These are phyloP conservation scores for Trematocara variabile DNA, from an alignment of 2,113 vertebrate genomes.

Conservation along the genomic window DNA sequence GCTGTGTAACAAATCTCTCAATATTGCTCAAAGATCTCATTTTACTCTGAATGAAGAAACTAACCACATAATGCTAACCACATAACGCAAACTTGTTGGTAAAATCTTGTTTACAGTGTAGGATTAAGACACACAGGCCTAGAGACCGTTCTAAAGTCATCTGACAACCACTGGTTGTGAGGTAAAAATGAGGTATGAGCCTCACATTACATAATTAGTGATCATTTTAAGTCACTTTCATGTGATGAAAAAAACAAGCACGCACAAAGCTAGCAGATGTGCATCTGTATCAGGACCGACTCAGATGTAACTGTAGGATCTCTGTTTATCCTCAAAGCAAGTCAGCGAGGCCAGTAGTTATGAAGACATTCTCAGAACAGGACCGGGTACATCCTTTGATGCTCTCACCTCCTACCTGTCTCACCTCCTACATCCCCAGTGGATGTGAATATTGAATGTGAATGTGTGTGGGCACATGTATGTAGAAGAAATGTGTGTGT, in stretches of 20 bases:
- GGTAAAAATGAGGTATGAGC: background rate
- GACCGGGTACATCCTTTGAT: constrained; percentile 25
- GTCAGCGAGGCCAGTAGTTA: background rate
- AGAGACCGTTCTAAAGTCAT: background rate
- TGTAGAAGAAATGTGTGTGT: background rate
- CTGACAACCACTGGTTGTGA: background rate
- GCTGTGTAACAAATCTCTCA: background rate
- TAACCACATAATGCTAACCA: too few species aligned
- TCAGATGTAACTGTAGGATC: background rate
- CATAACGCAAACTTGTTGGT: background rate
- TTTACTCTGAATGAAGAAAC: background rate
- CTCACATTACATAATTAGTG: background rate
- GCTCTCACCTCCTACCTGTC: background rate
- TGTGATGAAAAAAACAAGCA: background rate
- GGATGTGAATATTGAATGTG: background rate
- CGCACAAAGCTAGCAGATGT: background rate
- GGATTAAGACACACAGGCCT: background rate
- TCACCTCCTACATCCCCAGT: constrained; percentile 7
- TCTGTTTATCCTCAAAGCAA: background rate
- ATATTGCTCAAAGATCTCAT: background rate
- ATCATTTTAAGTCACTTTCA: background rate
- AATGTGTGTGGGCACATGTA: background rate
- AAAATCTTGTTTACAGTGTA: background rate
- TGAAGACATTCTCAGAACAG: background rate
- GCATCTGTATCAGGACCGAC: background rate